A percentile compares a stretch with the other conserved stretches of the same genome.
Evolutionary conservation across 2,888 invertebrate species (phyloP).

Genomic region (Bembecia ichneumoniformis): DNA sequence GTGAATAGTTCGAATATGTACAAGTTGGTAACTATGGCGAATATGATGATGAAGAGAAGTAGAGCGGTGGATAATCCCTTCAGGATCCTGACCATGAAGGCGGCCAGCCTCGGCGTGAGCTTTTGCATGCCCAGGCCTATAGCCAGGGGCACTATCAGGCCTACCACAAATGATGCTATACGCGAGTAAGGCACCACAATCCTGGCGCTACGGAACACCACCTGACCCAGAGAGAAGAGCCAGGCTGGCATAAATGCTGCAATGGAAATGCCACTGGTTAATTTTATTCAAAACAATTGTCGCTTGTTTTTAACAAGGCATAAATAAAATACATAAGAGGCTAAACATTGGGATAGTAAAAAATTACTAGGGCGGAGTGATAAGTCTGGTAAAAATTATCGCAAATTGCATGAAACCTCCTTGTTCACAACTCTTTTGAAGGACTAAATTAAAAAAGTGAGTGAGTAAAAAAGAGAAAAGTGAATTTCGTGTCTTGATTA

Average conservation of each 20-base stretch:
- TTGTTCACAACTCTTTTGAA: too few relatives aligned
- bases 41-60: conserved; percentile 86
- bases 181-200: conserved; percentile 84
- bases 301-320: too few relatives aligned
- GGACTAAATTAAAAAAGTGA: too few relatives aligned
- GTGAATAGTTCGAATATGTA: conserved; percentile 91
- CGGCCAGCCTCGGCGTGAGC: conserved; percentile 78
- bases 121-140: conserved; percentile 74
- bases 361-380: too few relatives aligned
- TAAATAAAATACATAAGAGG: not conserved
- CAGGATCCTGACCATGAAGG: conserved; percentile 82
- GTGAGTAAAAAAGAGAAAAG: too few relatives aligned
- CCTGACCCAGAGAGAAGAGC: conserved; percentile 88
- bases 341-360: too few relatives aligned
- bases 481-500: too few relatives aligned
- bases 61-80: conserved; percentile 87
- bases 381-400: too few relatives aligned
- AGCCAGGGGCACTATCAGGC: conserved; percentile 82
- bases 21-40: conserved; percentile 90
- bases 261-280: conserved; percentile 13
- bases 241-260: conserved; percentile 90
- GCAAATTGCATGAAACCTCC: too few relatives aligned
- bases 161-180: conserved; percentile 81
- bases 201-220: conserved; percentile 80
- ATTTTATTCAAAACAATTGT: not conserved